phyloP scores from a whole-genome alignment of 2,888 invertebrate genomes.

The Pristionchus arcanus region DNA sequence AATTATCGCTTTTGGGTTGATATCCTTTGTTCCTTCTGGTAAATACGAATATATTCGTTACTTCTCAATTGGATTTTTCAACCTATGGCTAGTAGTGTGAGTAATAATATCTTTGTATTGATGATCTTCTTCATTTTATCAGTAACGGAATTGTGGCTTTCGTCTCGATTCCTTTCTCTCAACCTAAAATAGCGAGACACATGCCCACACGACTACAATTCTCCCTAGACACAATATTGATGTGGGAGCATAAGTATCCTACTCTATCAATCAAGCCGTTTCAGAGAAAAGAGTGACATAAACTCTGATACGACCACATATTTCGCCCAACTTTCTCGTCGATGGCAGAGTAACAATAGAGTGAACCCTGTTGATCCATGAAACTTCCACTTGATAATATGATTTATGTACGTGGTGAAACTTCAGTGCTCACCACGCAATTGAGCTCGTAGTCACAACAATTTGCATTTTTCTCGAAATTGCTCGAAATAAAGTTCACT shows the following conservation, averaged over 20 bases:
- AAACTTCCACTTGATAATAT: background rate
- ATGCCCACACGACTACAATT: background rate
- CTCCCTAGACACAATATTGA: background rate
- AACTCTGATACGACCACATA: background rate
- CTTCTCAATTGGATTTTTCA: background rate
- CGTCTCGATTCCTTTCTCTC: background rate
- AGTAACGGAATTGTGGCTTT: background rate
- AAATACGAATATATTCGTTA: background rate
- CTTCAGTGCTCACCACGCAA: background rate
- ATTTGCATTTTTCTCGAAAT: background rate
- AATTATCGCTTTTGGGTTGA: background rate
- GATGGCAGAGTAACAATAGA: background rate
- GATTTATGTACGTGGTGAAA: background rate
- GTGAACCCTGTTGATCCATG: background rate
- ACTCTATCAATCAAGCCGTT: background rate
- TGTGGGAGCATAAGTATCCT: background rate
- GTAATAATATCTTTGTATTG: background rate
- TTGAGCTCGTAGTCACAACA: background rate
- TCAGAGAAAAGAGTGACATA: background rate
- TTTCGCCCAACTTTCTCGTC: background rate
- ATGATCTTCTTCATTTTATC: background rate
- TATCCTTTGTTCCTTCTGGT: background rate
- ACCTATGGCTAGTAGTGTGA: background rate
- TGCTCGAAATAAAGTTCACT: background rate
- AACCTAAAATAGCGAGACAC: background rate